These are phyloP conservation scores for Mormyrus lacerda DNA, from an alignment of 2,113 vertebrate genomes.

Conservation along the genomic window DNA sequence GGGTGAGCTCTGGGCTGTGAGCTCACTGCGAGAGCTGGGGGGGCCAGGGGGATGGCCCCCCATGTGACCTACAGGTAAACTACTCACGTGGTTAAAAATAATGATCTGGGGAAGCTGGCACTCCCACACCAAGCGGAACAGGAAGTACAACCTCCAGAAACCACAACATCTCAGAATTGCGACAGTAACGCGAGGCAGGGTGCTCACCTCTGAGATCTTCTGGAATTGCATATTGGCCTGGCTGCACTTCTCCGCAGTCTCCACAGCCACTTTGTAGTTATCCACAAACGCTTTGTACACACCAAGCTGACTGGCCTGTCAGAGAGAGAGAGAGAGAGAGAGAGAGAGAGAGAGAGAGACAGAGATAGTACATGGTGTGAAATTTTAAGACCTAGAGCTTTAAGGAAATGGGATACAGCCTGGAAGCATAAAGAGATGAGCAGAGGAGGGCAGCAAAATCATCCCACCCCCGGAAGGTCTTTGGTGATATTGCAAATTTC, in stretches of 20 bases:
- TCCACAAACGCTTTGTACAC: slow-evolving; percentile 97
- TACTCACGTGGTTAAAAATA: background rate
- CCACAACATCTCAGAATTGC: background rate
- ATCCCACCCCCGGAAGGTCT: background rate
- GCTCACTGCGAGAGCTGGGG: background rate
- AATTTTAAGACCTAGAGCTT: background rate
- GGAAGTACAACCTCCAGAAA: background rate
- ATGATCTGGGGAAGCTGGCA: background rate
- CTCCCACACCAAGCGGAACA: background rate
- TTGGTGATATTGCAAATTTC: background rate
- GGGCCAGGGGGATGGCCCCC: background rate
- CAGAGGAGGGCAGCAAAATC: background rate
- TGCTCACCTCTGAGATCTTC: slow-evolving; percentile 90
- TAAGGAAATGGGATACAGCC: background rate
- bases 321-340: background rate
- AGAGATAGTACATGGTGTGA: background rate
- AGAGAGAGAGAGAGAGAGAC: background rate
- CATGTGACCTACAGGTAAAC: background rate
- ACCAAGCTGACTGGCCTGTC: slow-evolving; percentile 88
- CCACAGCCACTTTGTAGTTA: slow-evolving; percentile 93
- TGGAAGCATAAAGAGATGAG: background rate
- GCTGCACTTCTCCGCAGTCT: slow-evolving; percentile 91
- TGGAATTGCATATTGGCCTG: slow-evolving; percentile 89
- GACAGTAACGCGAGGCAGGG: background rate
- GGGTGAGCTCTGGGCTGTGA: background rate